Conservation (phyloP, 2,888 invertebrate species). For the Monoplex corrugatus region DNA sequence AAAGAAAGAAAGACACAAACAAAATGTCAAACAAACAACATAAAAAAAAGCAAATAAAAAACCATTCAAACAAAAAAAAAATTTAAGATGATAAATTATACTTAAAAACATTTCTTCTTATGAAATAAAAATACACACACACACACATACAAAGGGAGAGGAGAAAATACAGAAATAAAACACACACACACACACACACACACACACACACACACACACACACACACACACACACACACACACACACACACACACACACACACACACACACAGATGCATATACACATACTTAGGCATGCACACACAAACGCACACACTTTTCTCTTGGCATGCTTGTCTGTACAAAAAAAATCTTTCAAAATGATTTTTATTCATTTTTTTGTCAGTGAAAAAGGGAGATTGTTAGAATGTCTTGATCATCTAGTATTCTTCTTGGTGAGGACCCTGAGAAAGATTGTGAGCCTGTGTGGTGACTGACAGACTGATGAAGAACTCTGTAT, state of each 20-base stretch:
- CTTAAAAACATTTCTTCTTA: neutral
- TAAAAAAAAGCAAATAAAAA: no score
- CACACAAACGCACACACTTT: neutral
- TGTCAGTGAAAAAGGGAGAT: no score
- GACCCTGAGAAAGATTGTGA: neutral
- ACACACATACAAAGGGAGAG: neutral
- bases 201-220: conserved; percentile 18
- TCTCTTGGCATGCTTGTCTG: no score
- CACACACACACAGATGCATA: neutral
- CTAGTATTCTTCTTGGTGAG: no score
- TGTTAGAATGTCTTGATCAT: no score
- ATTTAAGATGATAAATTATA: neutral
- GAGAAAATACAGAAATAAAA: neutral
- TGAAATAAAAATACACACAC: neutral
- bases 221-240: neutral
- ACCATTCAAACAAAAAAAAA: neutral
- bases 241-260: conserved; percentile 29
- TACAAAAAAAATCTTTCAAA: neutral
- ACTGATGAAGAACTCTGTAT: no score
- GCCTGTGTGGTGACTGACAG: neutral
- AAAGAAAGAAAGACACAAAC: no score
- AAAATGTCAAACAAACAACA: neutral
- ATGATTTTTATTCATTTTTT: neutral
- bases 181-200: neutral
- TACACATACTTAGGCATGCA: no score